Evolutionary conservation across 2,888 invertebrate genomes (phyloP).

Genomic region (Hypomecis atomaria): DNA sequence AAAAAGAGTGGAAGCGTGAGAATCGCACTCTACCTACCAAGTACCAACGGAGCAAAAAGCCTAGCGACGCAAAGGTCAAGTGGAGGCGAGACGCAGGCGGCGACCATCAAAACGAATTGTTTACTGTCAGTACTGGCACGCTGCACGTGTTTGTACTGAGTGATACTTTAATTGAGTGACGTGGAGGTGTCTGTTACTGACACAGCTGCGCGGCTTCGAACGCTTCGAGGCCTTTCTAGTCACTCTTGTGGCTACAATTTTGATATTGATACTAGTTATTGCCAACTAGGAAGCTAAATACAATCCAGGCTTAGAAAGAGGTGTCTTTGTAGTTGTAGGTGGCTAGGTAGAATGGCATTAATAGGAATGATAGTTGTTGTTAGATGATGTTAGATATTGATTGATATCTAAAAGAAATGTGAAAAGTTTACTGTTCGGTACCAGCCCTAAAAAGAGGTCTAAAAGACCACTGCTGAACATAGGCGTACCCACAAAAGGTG

Average conservation of each 20-base stretch:
- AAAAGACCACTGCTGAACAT: too few relatives aligned
- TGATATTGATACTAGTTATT: neutral
- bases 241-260: neutral
- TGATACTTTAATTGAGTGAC: conserved; percentile 40
- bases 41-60: conserved; percentile 21
- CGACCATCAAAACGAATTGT: conserved; percentile 63
- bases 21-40: conserved; percentile 9
- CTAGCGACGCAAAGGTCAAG: conserved; percentile 35
- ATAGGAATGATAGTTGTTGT: too few relatives aligned
- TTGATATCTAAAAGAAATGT: too few relatives aligned
- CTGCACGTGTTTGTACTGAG: conserved; percentile 66
- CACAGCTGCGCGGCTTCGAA: conserved; percentile 22
- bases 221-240: conserved; percentile 2
- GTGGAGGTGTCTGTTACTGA: conserved; percentile 29
- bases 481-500: too few relatives aligned
- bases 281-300: too few relatives aligned
- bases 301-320: too few relatives aligned
- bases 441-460: too few relatives aligned
- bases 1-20: conserved; percentile 13
- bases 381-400: too few relatives aligned
- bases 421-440: too few relatives aligned
- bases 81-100: conserved; percentile 33
- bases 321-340: too few relatives aligned
- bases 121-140: conserved; percentile 66
- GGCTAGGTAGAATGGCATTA: too few relatives aligned